Evolutionary conservation across 1,140 invertebrate genomes (phyloP).

Genomic region (Drosophila azteca): DNA sequence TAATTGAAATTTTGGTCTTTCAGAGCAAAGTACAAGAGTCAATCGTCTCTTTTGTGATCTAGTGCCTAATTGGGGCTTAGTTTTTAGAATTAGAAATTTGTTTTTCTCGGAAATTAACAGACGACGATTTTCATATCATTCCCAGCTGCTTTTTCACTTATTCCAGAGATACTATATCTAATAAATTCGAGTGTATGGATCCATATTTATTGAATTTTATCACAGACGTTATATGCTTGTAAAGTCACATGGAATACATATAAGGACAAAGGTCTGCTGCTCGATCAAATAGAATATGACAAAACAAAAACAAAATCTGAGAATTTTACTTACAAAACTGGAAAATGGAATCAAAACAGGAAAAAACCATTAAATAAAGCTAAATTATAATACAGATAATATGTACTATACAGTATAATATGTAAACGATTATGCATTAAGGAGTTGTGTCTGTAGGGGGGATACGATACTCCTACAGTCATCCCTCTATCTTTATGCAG

Average conservation of each 20-base stretch:
- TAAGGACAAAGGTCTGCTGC: conserved; percentile 63
- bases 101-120: conserved; percentile 3
- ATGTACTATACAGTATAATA: conserved; percentile 2
- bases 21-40: background rate
- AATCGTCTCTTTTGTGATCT: conserved; percentile 60
- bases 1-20: conserved; percentile 8
- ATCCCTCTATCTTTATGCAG: conserved; percentile 26
- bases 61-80: conserved; percentile 58
- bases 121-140: conserved; percentile 53
- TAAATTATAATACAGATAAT: conserved; percentile 45
- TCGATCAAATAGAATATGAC: conserved; percentile 7
- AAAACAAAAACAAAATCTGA: conserved; percentile 31
- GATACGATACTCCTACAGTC: background rate
- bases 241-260: conserved; percentile 69
- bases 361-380: conserved; percentile 48
- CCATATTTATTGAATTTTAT: conserved; percentile 71
- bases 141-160: too few species aligned
- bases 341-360: conserved; percentile 21
- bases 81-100: conserved; percentile 43
- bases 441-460: background rate
- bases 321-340: conserved; percentile 35
- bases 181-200: conserved; percentile 13
- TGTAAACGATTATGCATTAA: conserved; percentile 37
- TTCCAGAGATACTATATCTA: too few species aligned
- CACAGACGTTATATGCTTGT: conserved; percentile 77